Evolutionary conservation across 2,888 invertebrate genomes (phyloP).

Genomic region (Entomobrya multifasciata): DNA sequence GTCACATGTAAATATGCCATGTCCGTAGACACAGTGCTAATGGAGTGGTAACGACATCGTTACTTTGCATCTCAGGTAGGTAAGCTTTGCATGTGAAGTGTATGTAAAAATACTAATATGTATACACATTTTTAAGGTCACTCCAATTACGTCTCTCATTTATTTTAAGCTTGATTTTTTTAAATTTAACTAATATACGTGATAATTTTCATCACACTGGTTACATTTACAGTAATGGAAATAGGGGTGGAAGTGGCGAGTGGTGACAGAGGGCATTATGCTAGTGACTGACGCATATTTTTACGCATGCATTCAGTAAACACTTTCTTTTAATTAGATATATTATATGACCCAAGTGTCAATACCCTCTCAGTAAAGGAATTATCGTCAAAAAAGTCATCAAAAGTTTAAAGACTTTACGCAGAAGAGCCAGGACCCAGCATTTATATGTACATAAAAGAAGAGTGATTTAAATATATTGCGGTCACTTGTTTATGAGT

Average conservation of each 20-base stretch:
- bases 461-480: background rate
- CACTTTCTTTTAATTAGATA: slow-evolving; percentile 59
- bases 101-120: no score
- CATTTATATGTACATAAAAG: background rate
- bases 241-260: no score
- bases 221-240: no score
- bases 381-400: slow-evolving; percentile 11
- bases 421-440: background rate
- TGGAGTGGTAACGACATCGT: background rate
- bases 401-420: slow-evolving; percentile 1
- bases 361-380: no score
- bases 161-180: no score
- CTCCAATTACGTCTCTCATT: no score
- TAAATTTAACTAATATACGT: no score
- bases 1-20: no score
- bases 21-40: slow-evolving; percentile 16
- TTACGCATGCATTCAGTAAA: background rate
- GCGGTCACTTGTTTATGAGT: slow-evolving; percentile 39
- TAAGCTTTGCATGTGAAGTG: no score
- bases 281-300: background rate
- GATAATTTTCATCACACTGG: no score
- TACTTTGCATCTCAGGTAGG: no score
- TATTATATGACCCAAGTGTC: slow-evolving; percentile 40
- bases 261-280: background rate
- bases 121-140: no score